Percentiles rank a stretch among this genome's conserved stretches.
Evolutionary conservation across 2,888 invertebrate species (phyloP).

Genomic region (Sisyra terminalis): DNA sequence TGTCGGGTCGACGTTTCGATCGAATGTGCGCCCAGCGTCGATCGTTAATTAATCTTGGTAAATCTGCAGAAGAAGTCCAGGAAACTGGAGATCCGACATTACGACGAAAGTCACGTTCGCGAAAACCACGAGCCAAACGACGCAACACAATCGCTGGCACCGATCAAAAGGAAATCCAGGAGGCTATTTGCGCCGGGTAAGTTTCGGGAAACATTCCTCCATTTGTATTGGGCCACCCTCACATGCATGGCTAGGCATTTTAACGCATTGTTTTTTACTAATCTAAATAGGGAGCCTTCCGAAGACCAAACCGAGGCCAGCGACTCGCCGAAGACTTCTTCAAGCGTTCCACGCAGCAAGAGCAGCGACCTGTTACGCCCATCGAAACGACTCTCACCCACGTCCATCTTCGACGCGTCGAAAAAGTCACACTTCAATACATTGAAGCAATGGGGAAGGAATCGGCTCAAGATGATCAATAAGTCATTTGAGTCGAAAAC

Average conservation of each 20-base stretch:
- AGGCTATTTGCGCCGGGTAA: constrained; percentile 65
- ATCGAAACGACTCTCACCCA: constrained; percentile 43
- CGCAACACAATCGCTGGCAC: constrained; percentile 84
- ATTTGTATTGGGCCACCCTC: not conserved
- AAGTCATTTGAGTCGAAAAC: constrained; percentile 39
- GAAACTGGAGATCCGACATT: constrained; percentile 24
- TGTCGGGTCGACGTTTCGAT: constrained; percentile 74
- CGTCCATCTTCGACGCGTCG: constrained; percentile 31
- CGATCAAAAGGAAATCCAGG: constrained; percentile 77
- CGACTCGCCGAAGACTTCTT: constrained; percentile 31
- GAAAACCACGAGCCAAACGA: constrained; percentile 66
- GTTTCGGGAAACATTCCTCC: constrained; percentile 22
- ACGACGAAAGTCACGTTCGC: constrained; percentile 51
- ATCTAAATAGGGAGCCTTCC: constrained; percentile 17
- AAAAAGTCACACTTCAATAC: constrained; percentile 61
- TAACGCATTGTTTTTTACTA: not conserved
- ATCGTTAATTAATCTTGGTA: constrained; percentile 47
- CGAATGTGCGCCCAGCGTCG: constrained; percentile 76
- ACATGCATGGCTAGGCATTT: constrained; percentile 4
- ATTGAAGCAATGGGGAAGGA: constrained; percentile 73
- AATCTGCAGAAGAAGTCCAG: constrained; percentile 18
- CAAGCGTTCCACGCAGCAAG: constrained; percentile 41
- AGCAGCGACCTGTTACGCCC: constrained; percentile 57
- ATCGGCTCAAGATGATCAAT: constrained; percentile 56
- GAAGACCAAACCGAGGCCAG: constrained; percentile 19